These are phyloP conservation scores for Neopipo cinnamomea DNA, from an alignment of 2,113 vertebrate genomes.

Conservation along the genomic window DNA sequence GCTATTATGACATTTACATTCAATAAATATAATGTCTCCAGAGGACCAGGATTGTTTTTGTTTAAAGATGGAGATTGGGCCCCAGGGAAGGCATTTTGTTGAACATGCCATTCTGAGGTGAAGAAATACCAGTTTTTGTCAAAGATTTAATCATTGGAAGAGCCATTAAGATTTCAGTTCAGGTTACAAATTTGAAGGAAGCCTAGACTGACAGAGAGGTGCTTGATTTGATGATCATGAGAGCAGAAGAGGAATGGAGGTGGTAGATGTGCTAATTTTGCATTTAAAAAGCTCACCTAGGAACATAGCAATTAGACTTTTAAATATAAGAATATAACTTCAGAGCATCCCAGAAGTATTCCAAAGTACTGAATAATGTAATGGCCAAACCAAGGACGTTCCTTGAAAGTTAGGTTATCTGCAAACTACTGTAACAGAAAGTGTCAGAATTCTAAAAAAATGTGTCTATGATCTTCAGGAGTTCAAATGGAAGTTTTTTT, in stretches of 20 bases:
- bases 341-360: conserved; percentile 53
- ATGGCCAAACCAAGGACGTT: conserved; percentile 48
- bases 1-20: conserved; percentile 54
- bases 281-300: conserved; percentile 67
- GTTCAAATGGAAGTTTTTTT: background rate
- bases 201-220: conserved; percentile 44
- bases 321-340: conserved; percentile 64
- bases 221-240: conserved; percentile 54
- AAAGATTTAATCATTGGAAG: conserved; percentile 54
- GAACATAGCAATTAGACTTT: conserved; percentile 62
- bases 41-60: conserved; percentile 59
- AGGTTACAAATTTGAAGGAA: conserved; percentile 56
- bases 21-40: conserved; percentile 52
- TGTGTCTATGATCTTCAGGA: background rate
- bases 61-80: conserved; percentile 55
- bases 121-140: conserved; percentile 56
- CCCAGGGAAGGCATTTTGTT: conserved; percentile 55
- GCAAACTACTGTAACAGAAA: background rate
- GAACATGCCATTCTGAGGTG: conserved; percentile 16
- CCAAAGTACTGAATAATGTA: conserved; percentile 62
- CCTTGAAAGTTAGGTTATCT: conserved; percentile 39
- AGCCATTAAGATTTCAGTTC: conserved; percentile 54
- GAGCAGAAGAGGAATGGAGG: conserved; percentile 48
- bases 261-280: conserved; percentile 57
- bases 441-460: background rate